Percentiles rank a stretch among this genome's conserved stretches.
Conservation (phyloP, 1,140 invertebrate species). For the Propsilocerus akamusi region DNA sequence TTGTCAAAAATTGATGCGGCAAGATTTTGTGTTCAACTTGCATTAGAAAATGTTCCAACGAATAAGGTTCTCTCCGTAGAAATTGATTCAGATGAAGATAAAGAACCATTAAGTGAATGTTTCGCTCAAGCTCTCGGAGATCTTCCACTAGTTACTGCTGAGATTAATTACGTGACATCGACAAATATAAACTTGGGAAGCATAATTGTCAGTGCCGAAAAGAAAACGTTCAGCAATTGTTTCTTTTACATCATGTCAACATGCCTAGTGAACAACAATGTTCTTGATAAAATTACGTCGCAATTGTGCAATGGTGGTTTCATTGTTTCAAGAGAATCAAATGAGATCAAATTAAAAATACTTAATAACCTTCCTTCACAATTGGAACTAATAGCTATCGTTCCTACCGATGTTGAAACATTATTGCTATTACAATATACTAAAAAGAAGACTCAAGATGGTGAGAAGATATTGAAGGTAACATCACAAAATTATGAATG, state of each 20-base stretch:
- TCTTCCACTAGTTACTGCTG: slow-evolving; percentile 30
- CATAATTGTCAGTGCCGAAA: slow-evolving; percentile 38
- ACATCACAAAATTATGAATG: slow-evolving; percentile 25
- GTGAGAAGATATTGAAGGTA: slow-evolving; percentile 16
- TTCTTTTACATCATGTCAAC: slow-evolving; percentile 32
- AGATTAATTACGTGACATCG: slow-evolving; percentile 27
- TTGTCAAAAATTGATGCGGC: slow-evolving; percentile 18
- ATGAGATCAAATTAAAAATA: slow-evolving; percentile 9
- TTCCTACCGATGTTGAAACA: slow-evolving; percentile 14
- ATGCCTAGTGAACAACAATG: slow-evolving; percentile 16
- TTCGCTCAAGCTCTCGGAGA: slow-evolving; percentile 36
- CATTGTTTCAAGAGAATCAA: slow-evolving; percentile 26
- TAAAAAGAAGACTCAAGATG: slow-evolving; percentile 11
- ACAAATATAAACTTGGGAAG: slow-evolving; percentile 28
- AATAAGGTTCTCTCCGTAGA: slow-evolving; percentile 50
- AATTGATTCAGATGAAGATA: slow-evolving; percentile 23
- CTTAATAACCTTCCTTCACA: slow-evolving; percentile 10
- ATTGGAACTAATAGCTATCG: slow-evolving; percentile 15
- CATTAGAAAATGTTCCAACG: slow-evolving; percentile 52
- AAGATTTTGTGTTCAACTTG: slow-evolving; percentile 37
- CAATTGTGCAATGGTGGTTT: slow-evolving; percentile 26
- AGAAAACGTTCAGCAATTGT: slow-evolving; percentile 31
- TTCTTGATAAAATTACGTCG: slow-evolving; percentile 15
- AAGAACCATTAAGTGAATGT: slow-evolving; percentile 27
- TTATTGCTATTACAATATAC: slow-evolving; percentile 20